phyloP scores from a whole-genome alignment of 2,888 invertebrate genomes.

The Brassicogethes aeneus region DNA sequence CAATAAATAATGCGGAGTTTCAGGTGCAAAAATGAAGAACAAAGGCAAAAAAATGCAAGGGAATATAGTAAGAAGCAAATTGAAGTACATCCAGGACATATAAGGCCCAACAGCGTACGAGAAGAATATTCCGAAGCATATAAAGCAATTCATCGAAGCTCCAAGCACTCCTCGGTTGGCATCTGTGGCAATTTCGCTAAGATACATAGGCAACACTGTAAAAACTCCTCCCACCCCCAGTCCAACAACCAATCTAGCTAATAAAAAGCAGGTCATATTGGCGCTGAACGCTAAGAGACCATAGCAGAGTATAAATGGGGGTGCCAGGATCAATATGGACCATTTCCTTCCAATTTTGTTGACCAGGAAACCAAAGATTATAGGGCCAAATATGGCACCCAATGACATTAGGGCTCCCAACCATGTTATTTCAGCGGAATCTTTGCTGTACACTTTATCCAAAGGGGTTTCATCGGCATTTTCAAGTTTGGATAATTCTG shows the following conservation, averaged over 20 bases:
- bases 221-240: constrained; percentile 59
- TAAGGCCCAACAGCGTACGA: constrained; percentile 65
- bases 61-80: constrained; percentile 47
- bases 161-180: constrained; percentile 75
- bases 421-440: constrained; percentile 41
- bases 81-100: constrained; percentile 54
- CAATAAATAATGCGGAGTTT: constrained; percentile 67
- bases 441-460: constrained; percentile 22
- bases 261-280: constrained; percentile 44
- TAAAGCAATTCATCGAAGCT: constrained; percentile 69
- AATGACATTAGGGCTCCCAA: constrained; percentile 43
- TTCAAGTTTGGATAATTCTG: constrained; percentile 10
- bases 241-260: constrained; percentile 53
- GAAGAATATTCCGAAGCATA: constrained; percentile 58
- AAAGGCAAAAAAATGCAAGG: constrained; percentile 40
- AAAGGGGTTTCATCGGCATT: constrained; percentile 30
- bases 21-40: constrained; percentile 70
- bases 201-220: constrained; percentile 74
- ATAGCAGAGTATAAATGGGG: constrained; percentile 64
- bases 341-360: constrained; percentile 60
- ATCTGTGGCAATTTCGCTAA: constrained; percentile 77
- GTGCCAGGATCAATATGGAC: constrained; percentile 51
- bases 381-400: constrained; percentile 53
- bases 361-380: constrained; percentile 58
- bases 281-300: constrained; percentile 51